Evolutionary conservation across 1,140 invertebrate species (phyloP).

Genomic region (Trichonephila clavipes): DNA sequence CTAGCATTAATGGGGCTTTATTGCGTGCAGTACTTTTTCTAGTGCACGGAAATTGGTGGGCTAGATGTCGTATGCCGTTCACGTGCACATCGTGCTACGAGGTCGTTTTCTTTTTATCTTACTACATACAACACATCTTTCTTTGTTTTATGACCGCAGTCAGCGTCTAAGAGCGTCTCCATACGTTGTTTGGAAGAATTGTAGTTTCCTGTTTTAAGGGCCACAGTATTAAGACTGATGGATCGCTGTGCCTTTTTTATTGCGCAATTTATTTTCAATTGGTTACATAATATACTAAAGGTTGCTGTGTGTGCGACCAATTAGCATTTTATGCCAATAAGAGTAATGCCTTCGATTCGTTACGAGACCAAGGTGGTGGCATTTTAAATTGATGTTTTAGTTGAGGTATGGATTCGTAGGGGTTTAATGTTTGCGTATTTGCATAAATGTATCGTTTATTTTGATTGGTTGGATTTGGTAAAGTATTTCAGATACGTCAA

Average conservation of each 20-base stretch:
- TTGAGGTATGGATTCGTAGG: too few relatives aligned
- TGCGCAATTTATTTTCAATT: neutral
- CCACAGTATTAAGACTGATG: neutral
- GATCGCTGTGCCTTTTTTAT: neutral
- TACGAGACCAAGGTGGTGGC: too few relatives aligned
- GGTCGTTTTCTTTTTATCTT: constrained; percentile 24
- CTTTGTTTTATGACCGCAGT: constrained; percentile 6
- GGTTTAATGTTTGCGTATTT: too few relatives aligned
- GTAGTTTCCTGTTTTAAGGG: neutral
- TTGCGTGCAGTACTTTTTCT: constrained; percentile 33
- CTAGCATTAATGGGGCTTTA: neutral
- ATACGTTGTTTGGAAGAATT: neutral
- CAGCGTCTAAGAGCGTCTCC: neutral
- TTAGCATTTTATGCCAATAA: too few relatives aligned
- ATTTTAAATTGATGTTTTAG: too few relatives aligned
- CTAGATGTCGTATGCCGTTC: neutral
- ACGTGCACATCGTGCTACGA: neutral
- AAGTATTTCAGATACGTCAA: too few relatives aligned
- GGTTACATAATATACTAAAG: neutral
- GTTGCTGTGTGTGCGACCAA: too few relatives aligned
- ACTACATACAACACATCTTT: neutral
- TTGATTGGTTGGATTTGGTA: too few relatives aligned
- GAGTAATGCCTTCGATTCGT: too few relatives aligned
- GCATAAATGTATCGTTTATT: too few relatives aligned
- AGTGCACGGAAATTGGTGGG: constrained; percentile 1